Evolutionary conservation across 2,888 invertebrate genomes (phyloP).

Genomic region (Drosophila subsilvestris): DNA sequence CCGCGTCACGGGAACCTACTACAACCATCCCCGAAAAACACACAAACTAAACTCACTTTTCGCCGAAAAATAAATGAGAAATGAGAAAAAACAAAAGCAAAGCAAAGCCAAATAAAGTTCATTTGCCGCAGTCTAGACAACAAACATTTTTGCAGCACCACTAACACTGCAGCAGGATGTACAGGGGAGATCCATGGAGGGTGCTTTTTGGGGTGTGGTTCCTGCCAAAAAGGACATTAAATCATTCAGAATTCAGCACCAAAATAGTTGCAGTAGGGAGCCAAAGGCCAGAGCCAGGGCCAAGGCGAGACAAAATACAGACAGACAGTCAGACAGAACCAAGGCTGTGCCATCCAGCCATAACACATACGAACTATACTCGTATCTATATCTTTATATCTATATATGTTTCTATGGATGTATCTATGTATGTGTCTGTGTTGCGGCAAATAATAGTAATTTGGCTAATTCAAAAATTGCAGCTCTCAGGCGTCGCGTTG

Average conservation of each 20-base stretch:
- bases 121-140: constrained; percentile 79
- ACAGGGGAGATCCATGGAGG: constrained; percentile 6
- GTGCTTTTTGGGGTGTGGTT: constrained; percentile 53
- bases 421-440: constrained; percentile 28
- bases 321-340: constrained; percentile 30
- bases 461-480: constrained; percentile 79
- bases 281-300: constrained; percentile 29
- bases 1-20: constrained; percentile 31
- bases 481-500: constrained; percentile 56
- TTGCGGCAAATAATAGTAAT: constrained; percentile 80
- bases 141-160: constrained; percentile 42
- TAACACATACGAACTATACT: constrained; percentile 4
- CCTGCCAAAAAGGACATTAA: constrained; percentile 78
- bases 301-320: constrained; percentile 58
- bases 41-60: constrained; percentile 71
- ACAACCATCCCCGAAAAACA: constrained; percentile 25
- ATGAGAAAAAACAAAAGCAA: constrained; percentile 9
- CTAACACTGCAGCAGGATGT: constrained; percentile 55
- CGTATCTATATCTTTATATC: constrained; percentile 24
- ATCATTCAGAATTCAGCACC: constrained; percentile 66
- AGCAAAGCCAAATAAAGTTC: constrained; percentile 56
- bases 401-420: constrained; percentile 26
- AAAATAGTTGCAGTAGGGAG: constrained; percentile 30
- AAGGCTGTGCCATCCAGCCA: constrained; percentile 52
- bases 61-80: constrained; percentile 46